Evolutionary conservation across 2,113 vertebrate genomes (phyloP).

Genomic region (Pteruthius melanotis): DNA sequence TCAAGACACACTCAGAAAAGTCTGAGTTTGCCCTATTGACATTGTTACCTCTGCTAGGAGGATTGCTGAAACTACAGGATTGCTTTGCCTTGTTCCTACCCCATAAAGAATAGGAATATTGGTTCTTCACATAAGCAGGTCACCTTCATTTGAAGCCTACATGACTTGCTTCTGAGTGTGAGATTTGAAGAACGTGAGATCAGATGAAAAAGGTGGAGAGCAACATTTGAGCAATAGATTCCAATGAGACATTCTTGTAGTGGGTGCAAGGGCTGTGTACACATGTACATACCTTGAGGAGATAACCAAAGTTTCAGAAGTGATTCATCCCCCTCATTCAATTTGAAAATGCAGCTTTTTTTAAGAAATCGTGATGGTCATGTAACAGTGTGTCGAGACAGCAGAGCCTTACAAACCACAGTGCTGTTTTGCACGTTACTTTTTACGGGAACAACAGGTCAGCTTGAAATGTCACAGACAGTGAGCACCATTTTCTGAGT

Average conservation of each 20-base stretch:
- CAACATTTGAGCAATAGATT: neutral
- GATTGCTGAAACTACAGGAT: neutral
- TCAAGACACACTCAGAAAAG: neutral
- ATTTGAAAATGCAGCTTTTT: neutral
- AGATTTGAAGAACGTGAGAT: neutral
- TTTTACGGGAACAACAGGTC: neutral
- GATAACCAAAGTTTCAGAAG: neutral
- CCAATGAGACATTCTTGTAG: neutral
- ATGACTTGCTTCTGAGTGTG: neutral
- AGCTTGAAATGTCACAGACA: neutral
- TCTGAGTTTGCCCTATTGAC: neutral
- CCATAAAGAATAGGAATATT: neutral
- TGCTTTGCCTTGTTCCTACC: neutral
- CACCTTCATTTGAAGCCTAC: neutral
- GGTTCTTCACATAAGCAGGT: neutral
- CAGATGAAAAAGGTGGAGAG: neutral
- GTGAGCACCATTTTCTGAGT: neutral
- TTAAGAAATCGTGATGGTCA: neutral
- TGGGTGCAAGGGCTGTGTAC: rapidly evolving
- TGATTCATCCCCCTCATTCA: neutral
- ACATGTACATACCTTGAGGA: neutral
- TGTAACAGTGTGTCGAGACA: neutral
- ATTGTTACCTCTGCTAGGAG: neutral
- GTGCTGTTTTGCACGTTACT: neutral
- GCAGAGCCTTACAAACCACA: neutral